Conservation (phyloP, 2,888 invertebrate genomes). For the Pardosa pseudoannulata region DNA sequence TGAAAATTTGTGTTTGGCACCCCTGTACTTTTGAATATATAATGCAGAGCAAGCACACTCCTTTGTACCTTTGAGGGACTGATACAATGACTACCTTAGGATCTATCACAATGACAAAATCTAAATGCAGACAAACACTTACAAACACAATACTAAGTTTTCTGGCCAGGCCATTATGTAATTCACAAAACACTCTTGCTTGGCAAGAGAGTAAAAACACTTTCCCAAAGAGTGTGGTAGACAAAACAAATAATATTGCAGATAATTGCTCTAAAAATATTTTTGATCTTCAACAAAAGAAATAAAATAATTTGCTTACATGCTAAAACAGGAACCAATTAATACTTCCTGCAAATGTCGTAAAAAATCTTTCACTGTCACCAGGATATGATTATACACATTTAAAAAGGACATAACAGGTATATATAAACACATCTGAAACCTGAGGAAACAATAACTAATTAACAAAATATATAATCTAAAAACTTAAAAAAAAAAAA, state of each 20-base stretch:
- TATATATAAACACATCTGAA: constrained; percentile 33
- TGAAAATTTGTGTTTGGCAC: too few relatives aligned
- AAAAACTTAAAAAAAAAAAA: constrained; percentile 63
- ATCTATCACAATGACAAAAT: constrained; percentile 72
- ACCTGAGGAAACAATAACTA: constrained; percentile 39
- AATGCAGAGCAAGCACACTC: constrained; percentile 47
- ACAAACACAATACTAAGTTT: constrained; percentile 71
- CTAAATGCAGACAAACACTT: constrained; percentile 70
- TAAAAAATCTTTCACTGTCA: background rate
- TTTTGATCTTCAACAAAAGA: constrained; percentile 51
- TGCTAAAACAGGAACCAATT: background rate
- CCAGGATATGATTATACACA: too few relatives aligned
- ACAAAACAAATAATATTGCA: constrained; percentile 28
- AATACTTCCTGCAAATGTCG: background rate
- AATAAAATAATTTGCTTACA: constrained; percentile 18
- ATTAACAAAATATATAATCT: constrained; percentile 69
- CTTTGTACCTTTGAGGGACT: constrained; percentile 58
- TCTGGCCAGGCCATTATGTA: constrained; percentile 69
- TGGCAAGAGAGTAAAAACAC: constrained; percentile 63
- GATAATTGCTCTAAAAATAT: background rate
- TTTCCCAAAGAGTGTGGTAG: constrained; percentile 64
- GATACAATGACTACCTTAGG: constrained; percentile 72
- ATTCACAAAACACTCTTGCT: constrained; percentile 67
- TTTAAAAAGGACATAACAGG: constrained; percentile 6
- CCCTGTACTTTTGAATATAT: constrained; percentile 19